Base-by-base conservation (phyloP, 1,140 invertebrate species). In the Drosophila subobscura region DNA sequence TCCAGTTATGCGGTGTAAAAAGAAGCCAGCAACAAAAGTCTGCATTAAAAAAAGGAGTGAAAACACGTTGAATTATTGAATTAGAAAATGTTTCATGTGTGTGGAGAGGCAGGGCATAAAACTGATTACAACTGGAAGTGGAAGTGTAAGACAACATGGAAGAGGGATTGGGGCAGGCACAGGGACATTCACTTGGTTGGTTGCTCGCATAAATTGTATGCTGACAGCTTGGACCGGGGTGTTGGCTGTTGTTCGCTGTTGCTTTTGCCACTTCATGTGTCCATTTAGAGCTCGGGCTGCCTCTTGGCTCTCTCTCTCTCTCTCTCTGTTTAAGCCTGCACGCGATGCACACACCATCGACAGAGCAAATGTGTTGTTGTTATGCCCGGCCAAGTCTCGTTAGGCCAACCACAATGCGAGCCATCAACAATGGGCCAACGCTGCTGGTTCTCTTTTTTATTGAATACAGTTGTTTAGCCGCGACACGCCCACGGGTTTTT, bases 121-220 rank as follows among this genome's bases (percentile, higher is more conserved):
- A 76, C 72, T 79, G 53, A 75, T 72, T 75, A 22, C 72, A 10
- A 44, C 44, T 63, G 67, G 67, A 76, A 80, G 56, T 79, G 78
- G 55, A 65, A 63, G 72, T 55, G 42, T 16, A 65, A 58, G 46
- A 63, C 27, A 5, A 14, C 25, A 20, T 1, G 7, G 42, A 6
- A 7, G 16, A 5, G 41, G 2, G 14, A 14, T 12, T 8, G 27
- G 23, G 6, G 23, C 2, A 6, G 61, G 20, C 20, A 40, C n/a
- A 47, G 14, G 33, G 40, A 27, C 41, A 49, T 12, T 55, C 56
- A 54, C 29, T 73, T 46, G 66, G 10, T 0, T 37, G 33, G 33
- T 3, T 45, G 46, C 33, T 37, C 55, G 53, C 59, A 74, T 63
- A 66, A 49, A 67, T 79, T 74, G 56, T 27, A 57, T 29, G 57